Conservation (phyloP, 2,113 vertebrate species). For the Cyanoliseus patagonus region DNA sequence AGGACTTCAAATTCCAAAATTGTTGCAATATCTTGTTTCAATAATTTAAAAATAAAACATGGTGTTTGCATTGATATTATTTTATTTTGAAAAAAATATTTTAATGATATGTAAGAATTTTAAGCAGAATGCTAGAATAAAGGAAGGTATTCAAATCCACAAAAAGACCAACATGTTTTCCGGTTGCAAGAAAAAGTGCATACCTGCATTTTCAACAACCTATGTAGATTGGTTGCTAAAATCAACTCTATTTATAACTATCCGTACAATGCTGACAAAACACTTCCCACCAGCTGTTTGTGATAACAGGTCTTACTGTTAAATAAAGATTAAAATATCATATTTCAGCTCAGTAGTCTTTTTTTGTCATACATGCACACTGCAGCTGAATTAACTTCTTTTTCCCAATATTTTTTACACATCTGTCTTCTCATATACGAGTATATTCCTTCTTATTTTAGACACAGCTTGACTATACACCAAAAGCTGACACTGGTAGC, state of each 20-base stretch:
- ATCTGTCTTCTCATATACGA: not conserved
- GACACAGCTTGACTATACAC: no score
- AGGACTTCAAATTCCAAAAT: not conserved
- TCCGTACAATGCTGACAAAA: not conserved
- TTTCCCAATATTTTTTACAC: not conserved
- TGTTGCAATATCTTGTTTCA: rapidly evolving
- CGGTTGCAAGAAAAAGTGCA: rapidly evolving
- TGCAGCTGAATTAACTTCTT: not conserved
- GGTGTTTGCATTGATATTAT: rapidly evolving
- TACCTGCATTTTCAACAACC: not conserved
- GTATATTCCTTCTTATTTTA: not conserved
- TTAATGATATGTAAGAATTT: not conserved
- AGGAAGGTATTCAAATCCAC: rapidly evolving
- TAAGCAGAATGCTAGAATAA: not conserved
- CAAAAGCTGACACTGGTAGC: no score
- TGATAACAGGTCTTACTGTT: not conserved
- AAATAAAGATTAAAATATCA: not conserved
- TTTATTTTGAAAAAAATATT: not conserved
- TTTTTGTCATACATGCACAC: rapidly evolving
- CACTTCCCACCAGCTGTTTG: not conserved
- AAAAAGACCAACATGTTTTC: not conserved
- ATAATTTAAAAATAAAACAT: not conserved
- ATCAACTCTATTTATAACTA: not conserved
- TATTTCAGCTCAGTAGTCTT: not conserved
- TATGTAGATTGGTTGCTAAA: not conserved